phyloP scores from a whole-genome alignment of 2,797 vertebrate genomes.

The Jordanella pulchra region DNA sequence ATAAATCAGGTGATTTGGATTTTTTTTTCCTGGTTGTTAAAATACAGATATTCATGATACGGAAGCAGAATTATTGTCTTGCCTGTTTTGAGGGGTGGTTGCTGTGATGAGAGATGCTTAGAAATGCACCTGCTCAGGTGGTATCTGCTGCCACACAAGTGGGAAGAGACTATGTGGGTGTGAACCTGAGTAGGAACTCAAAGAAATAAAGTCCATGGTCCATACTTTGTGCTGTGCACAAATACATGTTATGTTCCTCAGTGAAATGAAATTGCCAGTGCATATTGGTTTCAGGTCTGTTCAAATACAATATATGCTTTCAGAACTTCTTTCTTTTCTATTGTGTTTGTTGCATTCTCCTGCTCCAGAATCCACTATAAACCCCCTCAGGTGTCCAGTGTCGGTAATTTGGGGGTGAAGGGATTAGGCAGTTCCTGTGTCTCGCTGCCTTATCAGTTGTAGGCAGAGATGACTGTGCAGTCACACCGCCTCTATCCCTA shows the following conservation, averaged over 20 bases:
- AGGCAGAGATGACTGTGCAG: constrained; percentile 59
- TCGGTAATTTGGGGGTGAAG: constrained; percentile 60
- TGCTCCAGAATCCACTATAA: constrained; percentile 55
- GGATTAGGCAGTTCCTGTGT: constrained; percentile 66
- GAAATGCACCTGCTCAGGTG: neutral
- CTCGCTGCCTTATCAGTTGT: constrained; percentile 68
- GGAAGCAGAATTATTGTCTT: neutral
- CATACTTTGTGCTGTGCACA: neutral
- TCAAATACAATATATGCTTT: constrained; percentile 1
- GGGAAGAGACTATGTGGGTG: neutral
- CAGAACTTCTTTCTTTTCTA: constrained; percentile 3
- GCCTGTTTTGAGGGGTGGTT: neutral
- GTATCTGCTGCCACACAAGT: neutral
- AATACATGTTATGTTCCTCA: neutral
- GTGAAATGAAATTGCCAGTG: neutral
- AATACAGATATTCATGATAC: neutral
- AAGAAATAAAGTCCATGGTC: neutral
- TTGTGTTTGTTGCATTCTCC: constrained; percentile 26
- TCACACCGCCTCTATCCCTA: constrained; percentile 49
- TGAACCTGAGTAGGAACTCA: neutral
- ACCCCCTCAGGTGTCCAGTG: constrained; percentile 50
- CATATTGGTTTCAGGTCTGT: neutral
- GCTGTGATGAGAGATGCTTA: neutral
- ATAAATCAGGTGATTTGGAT: neutral
- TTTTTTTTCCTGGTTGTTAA: neutral